Evolutionary conservation across 2,113 vertebrate species (phyloP), one percentile per base, ranked within the genome.

Genomic region (Melozone crissalis): DNA sequence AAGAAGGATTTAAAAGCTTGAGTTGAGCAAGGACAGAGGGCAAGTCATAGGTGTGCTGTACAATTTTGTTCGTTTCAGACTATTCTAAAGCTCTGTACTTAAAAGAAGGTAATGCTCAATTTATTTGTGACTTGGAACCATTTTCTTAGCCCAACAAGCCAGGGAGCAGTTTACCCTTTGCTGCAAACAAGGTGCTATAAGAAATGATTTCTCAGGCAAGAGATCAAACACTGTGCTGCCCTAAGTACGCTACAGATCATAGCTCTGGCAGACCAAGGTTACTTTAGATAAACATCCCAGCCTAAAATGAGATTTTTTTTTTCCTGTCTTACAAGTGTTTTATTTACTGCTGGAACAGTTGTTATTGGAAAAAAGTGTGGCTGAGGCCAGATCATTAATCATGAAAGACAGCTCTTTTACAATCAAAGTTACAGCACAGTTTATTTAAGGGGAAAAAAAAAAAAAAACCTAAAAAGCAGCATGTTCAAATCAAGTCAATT

Each of bases 261-360:
- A 87, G 54, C 58, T 58, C 69, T 94, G 62, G 37, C n/a, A 95
- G 49, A 47, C 55, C 63, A 90, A 90, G 51, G 67, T 73, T 95
- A 66, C 63, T 61, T 87, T 65, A 80, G 67, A 91, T 85, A 95
- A 96, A 91, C 58, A 82, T 28, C 27, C 20, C 57, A 66, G 41
- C 27, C 46, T 86, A 85, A 80, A 88, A 80, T 47, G 51, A 90
- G 59, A 74, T 85, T 85, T 80, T 59, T 80, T 59, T 55, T 21
- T 95, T 90, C 43, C 35, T 85, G 46, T 77, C 82, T 88, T 69
- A 69, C 30, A 55, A 85, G 37, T 51, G 33, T 59, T 91, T 91
- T 95, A 95, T 95, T 95, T 95, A 87, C 67, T 87, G 44, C n/a
- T 95, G 84, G 62, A 94, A 76, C 22, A 82, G 37, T 87, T 85